A percentile compares a stretch with the other conserved stretches of the same genome.
Evolutionary conservation across 2,888 invertebrate species (phyloP).

Genomic region (Hirtodrosophila duncani): DNA sequence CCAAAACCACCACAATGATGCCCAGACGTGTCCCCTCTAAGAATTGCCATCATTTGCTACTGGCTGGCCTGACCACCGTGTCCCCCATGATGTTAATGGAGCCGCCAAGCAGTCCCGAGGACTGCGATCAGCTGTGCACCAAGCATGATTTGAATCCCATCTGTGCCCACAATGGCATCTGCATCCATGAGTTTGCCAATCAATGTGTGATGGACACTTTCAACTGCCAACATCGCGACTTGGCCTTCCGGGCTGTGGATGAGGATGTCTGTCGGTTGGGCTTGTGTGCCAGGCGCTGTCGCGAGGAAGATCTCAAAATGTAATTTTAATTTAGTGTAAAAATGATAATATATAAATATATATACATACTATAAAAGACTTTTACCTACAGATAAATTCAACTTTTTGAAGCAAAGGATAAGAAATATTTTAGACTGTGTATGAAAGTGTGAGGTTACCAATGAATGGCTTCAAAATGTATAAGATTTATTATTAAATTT

Average conservation of each 20-base stretch:
- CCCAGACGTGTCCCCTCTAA: conserved; percentile 21
- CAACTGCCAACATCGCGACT: conserved; percentile 66
- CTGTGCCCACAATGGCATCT: conserved; percentile 68
- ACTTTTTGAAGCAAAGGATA: too few species aligned
- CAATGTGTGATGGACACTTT: conserved; percentile 72
- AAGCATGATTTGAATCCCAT: conserved; percentile 67
- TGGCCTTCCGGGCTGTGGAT: conserved; percentile 55
- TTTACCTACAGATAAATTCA: too few species aligned
- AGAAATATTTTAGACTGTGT: too few species aligned
- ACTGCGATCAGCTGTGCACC: conserved; percentile 67
- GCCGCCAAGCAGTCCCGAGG: conserved; percentile 8
- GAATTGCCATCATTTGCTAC: conserved; percentile 42
- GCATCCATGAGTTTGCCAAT: conserved; percentile 72
- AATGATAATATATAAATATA: background rate
- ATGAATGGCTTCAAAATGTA: too few species aligned
- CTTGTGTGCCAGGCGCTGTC: conserved; percentile 49
- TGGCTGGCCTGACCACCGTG: conserved; percentile 19
- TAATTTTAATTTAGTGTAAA: conserved; percentile 1
- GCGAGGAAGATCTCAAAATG: conserved; percentile 42
- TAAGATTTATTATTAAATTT: too few species aligned
- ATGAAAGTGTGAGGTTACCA: too few species aligned
- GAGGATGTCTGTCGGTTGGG: conserved; percentile 55
- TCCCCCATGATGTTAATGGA: conserved; percentile 24
- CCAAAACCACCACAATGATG: conserved; percentile 14
- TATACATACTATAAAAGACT: background rate